Conservation (phyloP, 2,888 invertebrate genomes). For the Nomada ruficornis region DNA sequence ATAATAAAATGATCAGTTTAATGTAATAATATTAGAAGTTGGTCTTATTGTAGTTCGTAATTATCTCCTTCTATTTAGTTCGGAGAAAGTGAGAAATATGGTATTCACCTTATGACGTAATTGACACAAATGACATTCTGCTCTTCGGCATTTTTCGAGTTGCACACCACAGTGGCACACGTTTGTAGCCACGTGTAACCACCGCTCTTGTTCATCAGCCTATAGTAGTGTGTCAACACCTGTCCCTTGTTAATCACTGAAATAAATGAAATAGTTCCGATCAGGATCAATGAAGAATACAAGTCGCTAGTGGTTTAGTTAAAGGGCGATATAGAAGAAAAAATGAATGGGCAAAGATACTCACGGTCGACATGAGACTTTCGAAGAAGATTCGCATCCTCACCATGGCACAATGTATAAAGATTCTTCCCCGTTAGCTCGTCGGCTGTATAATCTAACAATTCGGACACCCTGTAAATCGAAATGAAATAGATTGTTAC, state of each 20-base stretch:
- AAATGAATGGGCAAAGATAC: slow-evolving; percentile 83
- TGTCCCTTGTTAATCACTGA: slow-evolving; percentile 98
- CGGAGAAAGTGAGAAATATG: background rate
- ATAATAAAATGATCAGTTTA: slow-evolving; percentile 3
- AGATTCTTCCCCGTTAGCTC: slow-evolving; percentile 97
- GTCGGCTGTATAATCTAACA: slow-evolving; percentile 96
- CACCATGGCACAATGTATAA: slow-evolving; percentile 97
- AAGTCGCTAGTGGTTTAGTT: too few relatives aligned
- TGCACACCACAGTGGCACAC: slow-evolving; percentile 98
- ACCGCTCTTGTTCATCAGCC: slow-evolving; percentile 97
- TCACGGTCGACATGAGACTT: slow-evolving; percentile 98
- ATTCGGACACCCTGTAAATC: slow-evolving; percentile 92
- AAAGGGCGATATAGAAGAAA: too few relatives aligned
- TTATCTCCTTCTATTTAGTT: background rate
- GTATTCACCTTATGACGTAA: slow-evolving; percentile 95
- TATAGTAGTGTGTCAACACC: slow-evolving; percentile 97
- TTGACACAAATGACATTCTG: slow-evolving; percentile 99
- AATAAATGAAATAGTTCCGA: slow-evolving; percentile 65
- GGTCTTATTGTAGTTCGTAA: background rate
- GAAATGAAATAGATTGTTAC: slow-evolving; percentile 1
- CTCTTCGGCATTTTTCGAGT: slow-evolving; percentile 97
- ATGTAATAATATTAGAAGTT: background rate
- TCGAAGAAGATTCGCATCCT: slow-evolving; percentile 96
- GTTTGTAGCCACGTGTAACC: slow-evolving; percentile 99
- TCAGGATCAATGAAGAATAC: background rate